A percentile compares a stretch with the other conserved stretches of the same genome.
Evolutionary conservation across 2,888 invertebrate genomes (phyloP).

Genomic region (Tryphoninae sp.): DNA sequence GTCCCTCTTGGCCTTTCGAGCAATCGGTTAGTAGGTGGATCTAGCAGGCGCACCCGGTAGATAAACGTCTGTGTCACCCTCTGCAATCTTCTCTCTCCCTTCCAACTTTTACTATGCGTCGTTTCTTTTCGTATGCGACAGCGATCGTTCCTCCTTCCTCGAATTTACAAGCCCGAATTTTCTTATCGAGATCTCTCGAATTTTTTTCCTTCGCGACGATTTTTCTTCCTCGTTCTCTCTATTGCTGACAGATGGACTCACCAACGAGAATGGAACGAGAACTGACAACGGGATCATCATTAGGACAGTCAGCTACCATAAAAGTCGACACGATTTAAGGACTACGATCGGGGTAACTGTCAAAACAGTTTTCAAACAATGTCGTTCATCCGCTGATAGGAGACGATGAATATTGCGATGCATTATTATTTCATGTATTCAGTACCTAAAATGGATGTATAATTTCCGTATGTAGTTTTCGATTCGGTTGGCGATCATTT

Average conservation of each 20-base stretch:
- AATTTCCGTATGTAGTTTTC: constrained; percentile 22
- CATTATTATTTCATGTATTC: constrained; percentile 28
- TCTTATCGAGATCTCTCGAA: constrained; percentile 70
- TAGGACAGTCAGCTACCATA: not conserved
- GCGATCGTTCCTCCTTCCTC: constrained; percentile 56
- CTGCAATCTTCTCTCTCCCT: constrained; percentile 2
- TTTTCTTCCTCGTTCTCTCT: not conserved
- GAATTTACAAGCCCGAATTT: constrained; percentile 73
- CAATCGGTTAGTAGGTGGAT: constrained; percentile 48
- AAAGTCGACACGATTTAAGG: not conserved
- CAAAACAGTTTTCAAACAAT: not conserved
- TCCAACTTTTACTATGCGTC: constrained; percentile 38
- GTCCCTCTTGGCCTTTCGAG: constrained; percentile 13
- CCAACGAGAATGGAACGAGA: not conserved
- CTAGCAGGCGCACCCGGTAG: constrained; percentile 68
- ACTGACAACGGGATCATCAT: not conserved
- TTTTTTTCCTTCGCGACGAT: constrained; percentile 16
- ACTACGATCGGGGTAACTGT: not conserved
- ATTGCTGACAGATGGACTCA: constrained; percentile 4
- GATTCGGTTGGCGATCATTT: constrained; percentile 27
- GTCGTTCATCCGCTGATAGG: not conserved
- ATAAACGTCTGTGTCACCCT: constrained; percentile 70
- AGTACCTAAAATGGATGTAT: not conserved
- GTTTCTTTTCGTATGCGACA: constrained; percentile 10
- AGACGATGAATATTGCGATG: constrained; percentile 10